These are phyloP conservation scores for Pachyrhynchus sulphureomaculatus DNA, from an alignment of 1,140 invertebrate genomes.

Conservation along the genomic window DNA sequence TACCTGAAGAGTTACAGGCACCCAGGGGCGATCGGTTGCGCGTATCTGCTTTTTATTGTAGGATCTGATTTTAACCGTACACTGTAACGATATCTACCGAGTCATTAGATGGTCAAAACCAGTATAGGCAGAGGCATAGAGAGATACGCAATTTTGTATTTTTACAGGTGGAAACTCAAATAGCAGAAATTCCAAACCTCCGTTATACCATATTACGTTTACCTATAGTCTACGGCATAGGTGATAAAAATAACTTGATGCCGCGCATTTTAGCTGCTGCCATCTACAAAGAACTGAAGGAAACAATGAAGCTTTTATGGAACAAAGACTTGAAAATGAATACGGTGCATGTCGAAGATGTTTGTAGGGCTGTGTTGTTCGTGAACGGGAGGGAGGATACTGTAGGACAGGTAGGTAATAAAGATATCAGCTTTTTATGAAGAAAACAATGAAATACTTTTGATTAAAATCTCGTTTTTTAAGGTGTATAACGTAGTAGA, in stretches of 20 bases:
- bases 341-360: slow-evolving; percentile 83
- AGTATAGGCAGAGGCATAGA: neutral
- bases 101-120: too few species aligned
- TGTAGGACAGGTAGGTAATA: slow-evolving; percentile 44
- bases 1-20: too few species aligned
- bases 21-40: too few species aligned
- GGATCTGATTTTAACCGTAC: too few species aligned
- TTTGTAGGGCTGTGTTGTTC: slow-evolving; percentile 78
- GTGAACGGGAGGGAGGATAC: slow-evolving; percentile 58
- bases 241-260: slow-evolving; percentile 78
- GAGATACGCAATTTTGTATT: too few species aligned
- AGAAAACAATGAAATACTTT: too few species aligned
- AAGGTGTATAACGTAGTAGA: slow-evolving; percentile 84
- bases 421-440: too few species aligned
- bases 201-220: slow-evolving; percentile 80
- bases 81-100: too few species aligned
- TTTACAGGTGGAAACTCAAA: slow-evolving; percentile 75
- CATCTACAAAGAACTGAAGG: slow-evolving; percentile 82
- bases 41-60: too few species aligned
- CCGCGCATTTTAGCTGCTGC: slow-evolving; percentile 82
- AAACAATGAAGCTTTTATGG: slow-evolving; percentile 92
- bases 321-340: slow-evolving; percentile 81
- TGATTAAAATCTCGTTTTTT: too few species aligned
- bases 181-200: slow-evolving; percentile 66
- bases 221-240: slow-evolving; percentile 82